These are phyloP conservation scores for Dolomedes plantarius DNA, from an alignment of 2,888 invertebrate genomes.

Conservation along the genomic window DNA sequence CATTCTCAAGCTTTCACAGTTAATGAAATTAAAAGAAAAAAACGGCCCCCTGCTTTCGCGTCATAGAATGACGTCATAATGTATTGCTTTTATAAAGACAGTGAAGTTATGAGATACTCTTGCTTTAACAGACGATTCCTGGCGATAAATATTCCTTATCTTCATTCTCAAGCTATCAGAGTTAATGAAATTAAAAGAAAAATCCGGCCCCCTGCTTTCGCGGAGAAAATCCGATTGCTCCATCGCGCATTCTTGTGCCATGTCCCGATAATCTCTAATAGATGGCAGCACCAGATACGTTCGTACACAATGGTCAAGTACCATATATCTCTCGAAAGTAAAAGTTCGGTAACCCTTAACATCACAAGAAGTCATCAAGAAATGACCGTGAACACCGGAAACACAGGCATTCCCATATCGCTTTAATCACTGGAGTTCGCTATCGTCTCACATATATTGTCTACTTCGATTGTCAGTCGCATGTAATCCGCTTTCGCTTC, in stretches of 20 bases:
- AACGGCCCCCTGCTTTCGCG: too few relatives aligned
- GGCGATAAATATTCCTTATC: too few relatives aligned
- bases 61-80: too few relatives aligned
- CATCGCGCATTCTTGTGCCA: neutral
- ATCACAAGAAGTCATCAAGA: conserved; percentile 22
- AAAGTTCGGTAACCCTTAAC: conserved; percentile 62
- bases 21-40: too few relatives aligned
- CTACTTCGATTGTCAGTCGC: conserved; percentile 8
- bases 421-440: conserved; percentile 46
- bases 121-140: too few relatives aligned
- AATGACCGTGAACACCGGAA: conserved; percentile 61
- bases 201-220: too few relatives aligned
- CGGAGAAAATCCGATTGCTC: too few relatives aligned
- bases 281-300: neutral
- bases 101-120: too few relatives aligned
- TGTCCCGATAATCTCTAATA: neutral
- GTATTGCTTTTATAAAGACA: too few relatives aligned
- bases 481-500: conserved; percentile 24
- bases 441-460: conserved; percentile 63
- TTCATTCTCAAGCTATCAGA: too few relatives aligned
- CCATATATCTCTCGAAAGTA: conserved; percentile 37
- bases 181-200: too few relatives aligned
- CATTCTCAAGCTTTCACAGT: too few relatives aligned
- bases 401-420: conserved; percentile 39
- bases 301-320: neutral